Evolutionary conservation across 53 echinoderm and acorn worm genomes (phyloP), one percentile per base, ranked within the genome.

Genomic region (Echinometra lucunter): DNA sequence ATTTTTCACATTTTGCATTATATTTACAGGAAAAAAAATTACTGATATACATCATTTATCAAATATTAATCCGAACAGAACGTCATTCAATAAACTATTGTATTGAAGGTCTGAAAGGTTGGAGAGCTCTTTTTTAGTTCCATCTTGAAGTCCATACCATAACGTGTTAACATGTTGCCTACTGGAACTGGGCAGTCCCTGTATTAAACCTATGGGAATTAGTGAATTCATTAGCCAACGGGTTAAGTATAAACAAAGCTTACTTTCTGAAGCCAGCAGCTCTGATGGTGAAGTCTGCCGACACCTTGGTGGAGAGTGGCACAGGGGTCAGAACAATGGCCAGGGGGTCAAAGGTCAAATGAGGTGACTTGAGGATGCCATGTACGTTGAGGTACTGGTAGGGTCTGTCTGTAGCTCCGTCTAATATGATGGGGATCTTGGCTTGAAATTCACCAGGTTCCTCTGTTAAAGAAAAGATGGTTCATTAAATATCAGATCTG

Each of bases 231-330:
- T n/a, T n/a, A n/a, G n/a, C n/a, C n/a, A n/a, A n/a, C n/a, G n/a
- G n/a, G n/a, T n/a, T n/a, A n/a, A n/a, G n/a, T n/a, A n/a, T n/a
- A 53, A 53, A 53, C 53, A 4, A 13, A 13, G 53, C 95, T 95
- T 96, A 98, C 98, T 97, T 97, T 95, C 96, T 97, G 53, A 97
- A 98, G 28, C 98, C 98, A 23, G 97, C 96, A 21, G 98, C 98
- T 82, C 97, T 92, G 93, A 98, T 96, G 89, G 96, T 98, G 91
- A 98, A 97, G 94, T 98, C 97, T 12, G 96, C 97, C 5, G 98
- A 97, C 93, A 96, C 97, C 66, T 96, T 96, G 37, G 98, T 98
- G 72, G 97, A 97, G 82, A 98, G 92, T 17, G 98, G 98, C 28
- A 97, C 98, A 30, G 98, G 97, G 94, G 98, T 98, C 94, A 98